Conservation (phyloP, 1,140 invertebrate species). For the Spodoptera frugiperda region DNA sequence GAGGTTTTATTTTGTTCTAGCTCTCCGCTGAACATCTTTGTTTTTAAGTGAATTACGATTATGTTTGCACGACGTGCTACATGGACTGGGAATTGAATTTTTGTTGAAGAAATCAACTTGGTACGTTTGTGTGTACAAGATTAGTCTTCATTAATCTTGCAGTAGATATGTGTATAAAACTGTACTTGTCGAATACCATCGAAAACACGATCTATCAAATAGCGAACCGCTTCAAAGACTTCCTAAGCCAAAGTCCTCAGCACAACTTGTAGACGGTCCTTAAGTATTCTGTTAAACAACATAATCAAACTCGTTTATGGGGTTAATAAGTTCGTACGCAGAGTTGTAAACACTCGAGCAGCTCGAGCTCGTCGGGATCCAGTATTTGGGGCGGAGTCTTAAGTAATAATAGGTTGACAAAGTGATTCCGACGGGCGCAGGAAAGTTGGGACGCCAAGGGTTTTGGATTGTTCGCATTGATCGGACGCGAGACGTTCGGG, state of each 20-base stretch:
- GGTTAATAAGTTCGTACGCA: slow-evolving; percentile 25
- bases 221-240: not conserved
- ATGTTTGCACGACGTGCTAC: not conserved
- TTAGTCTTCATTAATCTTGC: too few species aligned
- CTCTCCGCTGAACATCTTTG: not conserved
- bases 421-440: slow-evolving; percentile 5
- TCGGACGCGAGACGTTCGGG: not conserved
- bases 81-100: too few species aligned
- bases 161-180: too few species aligned
- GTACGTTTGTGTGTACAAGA: too few species aligned
- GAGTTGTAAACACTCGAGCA: slow-evolving; percentile 24
- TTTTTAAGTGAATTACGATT: slow-evolving; percentile 9
- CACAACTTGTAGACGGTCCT: slow-evolving; percentile 7
- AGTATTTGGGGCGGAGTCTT: slow-evolving; percentile 15
- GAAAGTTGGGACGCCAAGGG: slow-evolving; percentile 3
- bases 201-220: not conserved
- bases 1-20: slow-evolving; percentile 2
- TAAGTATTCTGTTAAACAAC: slow-evolving; percentile 29
- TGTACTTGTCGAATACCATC: too few species aligned
- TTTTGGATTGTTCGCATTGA: slow-evolving; percentile 27
- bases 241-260: not conserved
- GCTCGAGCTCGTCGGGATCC: not conserved
- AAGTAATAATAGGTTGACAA: slow-evolving; percentile 34
- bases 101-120: too few species aligned
- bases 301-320: slow-evolving; percentile 43